A percentile compares a stretch with the other conserved stretches of the same genome.
Evolutionary conservation across 2,888 invertebrate genomes (phyloP).

Genomic region (Clostera curtula): DNA sequence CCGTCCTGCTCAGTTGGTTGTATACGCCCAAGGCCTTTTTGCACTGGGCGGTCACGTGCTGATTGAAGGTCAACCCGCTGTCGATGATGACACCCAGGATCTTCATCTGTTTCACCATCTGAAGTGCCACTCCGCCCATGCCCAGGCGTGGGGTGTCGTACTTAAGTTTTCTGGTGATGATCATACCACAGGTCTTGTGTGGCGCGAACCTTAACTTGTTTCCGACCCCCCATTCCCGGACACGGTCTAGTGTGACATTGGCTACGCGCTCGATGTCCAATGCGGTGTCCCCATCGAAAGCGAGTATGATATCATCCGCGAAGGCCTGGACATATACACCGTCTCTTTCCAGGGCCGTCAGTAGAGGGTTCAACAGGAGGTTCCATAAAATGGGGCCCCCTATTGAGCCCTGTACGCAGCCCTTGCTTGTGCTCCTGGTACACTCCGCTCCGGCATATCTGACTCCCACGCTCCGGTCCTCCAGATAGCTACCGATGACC

Average conservation of each 20-base stretch:
- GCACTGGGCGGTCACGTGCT: neutral
- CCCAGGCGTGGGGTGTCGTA: slow-evolving; percentile 2
- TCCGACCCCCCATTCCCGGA: slow-evolving; percentile 5
- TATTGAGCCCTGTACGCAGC: slow-evolving; percentile 11
- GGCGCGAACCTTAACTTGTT: slow-evolving; percentile 5
- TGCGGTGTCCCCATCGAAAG: slow-evolving; percentile 6
- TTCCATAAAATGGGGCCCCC: slow-evolving; percentile 13
- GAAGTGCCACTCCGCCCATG: slow-evolving; percentile 2
- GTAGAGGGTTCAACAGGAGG: slow-evolving; percentile 7
- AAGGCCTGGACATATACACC: slow-evolving; percentile 1
- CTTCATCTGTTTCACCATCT: neutral
- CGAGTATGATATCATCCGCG: slow-evolving; percentile 8
- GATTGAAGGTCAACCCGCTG: neutral
- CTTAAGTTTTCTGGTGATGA: neutral
- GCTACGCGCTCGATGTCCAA: slow-evolving; percentile 5
- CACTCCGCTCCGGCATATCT: slow-evolving; percentile 3
- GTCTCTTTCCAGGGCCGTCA: neutral
- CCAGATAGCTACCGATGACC: slow-evolving; percentile 1
- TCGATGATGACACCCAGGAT: neutral
- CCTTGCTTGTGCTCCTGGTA: slow-evolving; percentile 4
- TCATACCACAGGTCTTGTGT: neutral
- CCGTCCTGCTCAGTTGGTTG: neutral
- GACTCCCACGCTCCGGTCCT: neutral
- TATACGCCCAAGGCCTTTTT: neutral
- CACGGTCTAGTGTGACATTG: slow-evolving; percentile 5